A percentile compares a stretch with the other conserved stretches of the same genome.
Evolutionary conservation across 2,888 invertebrate genomes (phyloP).

Genomic region (Pterostichus madidus): DNA sequence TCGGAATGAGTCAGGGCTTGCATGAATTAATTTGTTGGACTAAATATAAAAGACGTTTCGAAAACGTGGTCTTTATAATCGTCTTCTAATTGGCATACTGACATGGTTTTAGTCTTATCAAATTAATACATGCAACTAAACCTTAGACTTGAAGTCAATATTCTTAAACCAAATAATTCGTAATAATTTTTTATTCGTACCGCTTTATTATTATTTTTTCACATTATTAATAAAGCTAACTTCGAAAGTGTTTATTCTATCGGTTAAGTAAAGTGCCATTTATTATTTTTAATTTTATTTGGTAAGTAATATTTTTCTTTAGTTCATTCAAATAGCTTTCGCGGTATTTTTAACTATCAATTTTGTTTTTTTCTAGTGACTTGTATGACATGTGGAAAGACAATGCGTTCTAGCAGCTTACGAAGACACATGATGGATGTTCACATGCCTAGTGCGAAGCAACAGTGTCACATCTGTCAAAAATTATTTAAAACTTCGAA

Average conservation of each 20-base stretch:
- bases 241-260: conserved; percentile 50
- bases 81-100: too few relatives aligned
- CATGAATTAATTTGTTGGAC: too few relatives aligned
- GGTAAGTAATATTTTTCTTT: conserved; percentile 57
- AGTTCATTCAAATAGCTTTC: conserved; percentile 30
- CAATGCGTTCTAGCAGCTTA: conserved; percentile 73
- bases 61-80: too few relatives aligned
- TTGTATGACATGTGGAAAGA: conserved; percentile 72
- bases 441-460: conserved; percentile 72
- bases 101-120: too few relatives aligned
- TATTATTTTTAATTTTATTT: conserved; percentile 48
- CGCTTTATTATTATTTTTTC: conserved; percentile 21
- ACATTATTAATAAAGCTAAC: conserved; percentile 45
- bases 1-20: too few relatives aligned
- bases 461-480: conserved; percentile 73
- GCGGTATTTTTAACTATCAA: conserved; percentile 21
- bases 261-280: conserved; percentile 22
- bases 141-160: too few relatives aligned
- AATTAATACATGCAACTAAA: too few relatives aligned
- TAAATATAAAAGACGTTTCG: too few relatives aligned
- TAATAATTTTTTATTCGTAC: not conserved
- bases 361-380: conserved; percentile 72
- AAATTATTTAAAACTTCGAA: conserved; percentile 73
- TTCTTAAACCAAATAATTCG: too few relatives aligned
- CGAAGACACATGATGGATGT: conserved; percentile 73